These are phyloP conservation scores for Anagyrus pseudococci DNA, from an alignment of 2,888 invertebrate species.

Conservation along the genomic window DNA sequence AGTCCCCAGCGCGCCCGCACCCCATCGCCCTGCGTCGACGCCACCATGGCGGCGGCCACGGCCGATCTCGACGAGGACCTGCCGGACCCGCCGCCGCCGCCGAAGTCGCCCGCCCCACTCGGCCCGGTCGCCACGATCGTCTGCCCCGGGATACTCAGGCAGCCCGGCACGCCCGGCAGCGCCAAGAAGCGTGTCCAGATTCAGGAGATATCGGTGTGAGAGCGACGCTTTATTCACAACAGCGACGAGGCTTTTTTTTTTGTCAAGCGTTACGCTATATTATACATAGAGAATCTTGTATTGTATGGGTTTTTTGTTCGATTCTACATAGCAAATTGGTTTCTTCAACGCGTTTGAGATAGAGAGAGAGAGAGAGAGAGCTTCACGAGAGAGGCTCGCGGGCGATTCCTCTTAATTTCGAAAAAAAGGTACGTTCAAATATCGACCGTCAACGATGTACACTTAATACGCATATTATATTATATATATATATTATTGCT, in stretches of 20 bases:
- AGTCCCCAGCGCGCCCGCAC: constrained; percentile 46
- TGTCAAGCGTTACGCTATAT: no score
- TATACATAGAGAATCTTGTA: background rate
- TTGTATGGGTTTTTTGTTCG: background rate
- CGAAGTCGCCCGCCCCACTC: constrained; percentile 65
- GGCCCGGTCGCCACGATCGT: constrained; percentile 58
- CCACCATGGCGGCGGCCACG: constrained; percentile 54
- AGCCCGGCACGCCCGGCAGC: constrained; percentile 76
- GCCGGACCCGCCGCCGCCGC: constrained; percentile 71
- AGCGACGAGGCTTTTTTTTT: background rate
- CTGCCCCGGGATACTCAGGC: constrained; percentile 70
- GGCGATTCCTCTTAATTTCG: no score
- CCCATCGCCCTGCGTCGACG: constrained; percentile 57
- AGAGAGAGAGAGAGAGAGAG: background rate
- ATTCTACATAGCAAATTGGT: no score
- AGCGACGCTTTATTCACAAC: background rate
- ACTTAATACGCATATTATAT: background rate
- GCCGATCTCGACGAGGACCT: constrained; percentile 63
- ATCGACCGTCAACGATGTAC: no score
- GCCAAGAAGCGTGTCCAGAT: constrained; percentile 91
- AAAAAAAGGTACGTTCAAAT: no score
- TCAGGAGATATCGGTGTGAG: constrained; percentile 89
- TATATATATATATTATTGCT: no score
- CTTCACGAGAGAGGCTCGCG: background rate
- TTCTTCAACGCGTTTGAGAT: background rate